Base-by-base conservation (phyloP, 2,797 vertebrate species). In the Novumbra hubbsi region DNA sequence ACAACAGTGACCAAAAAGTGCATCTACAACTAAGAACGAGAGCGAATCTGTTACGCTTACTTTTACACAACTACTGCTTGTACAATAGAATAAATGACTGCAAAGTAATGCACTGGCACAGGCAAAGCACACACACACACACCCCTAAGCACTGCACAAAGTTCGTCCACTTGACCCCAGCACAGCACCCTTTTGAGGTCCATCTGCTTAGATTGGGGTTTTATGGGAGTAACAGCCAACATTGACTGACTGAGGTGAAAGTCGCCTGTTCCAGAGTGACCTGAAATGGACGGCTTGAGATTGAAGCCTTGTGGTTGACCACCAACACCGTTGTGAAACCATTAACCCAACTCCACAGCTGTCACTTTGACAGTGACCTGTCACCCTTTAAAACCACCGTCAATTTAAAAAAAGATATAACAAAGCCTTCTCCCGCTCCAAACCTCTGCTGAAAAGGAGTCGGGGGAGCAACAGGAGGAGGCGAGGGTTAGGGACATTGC, bases 321-420 rank as follows among this genome's bases (percentile, higher is more conserved):
- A 74, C 71, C 78, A 45, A 81, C 41, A 49, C 69, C 71, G 71
- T 57, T 15, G 17, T 76, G 80, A 74, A 84, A 76, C 81, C 72
- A 41, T 48, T 11, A 38, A 57, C 41, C 73, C 60, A 83, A 76
- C 80, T 68, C 75, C 70, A 76, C 79, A 84, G 79, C 78, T 80
- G 77, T 77, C 65, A 74, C 70, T 62, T 21, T 78, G 45, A 38
- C 55, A 24, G 11, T 1, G 12, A 9, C 70, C 68, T 80, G 70
- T 57, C 78, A 66, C 67, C 74, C 76, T 79, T 77, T 71, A 78
- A 80, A 68, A 55, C 65, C 52, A 70, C 50, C 73, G 52, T 75
- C 52, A 66, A 71, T 71, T 63, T 24, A 24, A 16, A 15, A 38
- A 72, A 67, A 68, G 72, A 70, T 80, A 72, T 80, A 78, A 81